Evolutionary conservation across 1,140 invertebrate species (phyloP).

Genomic region (Ips nitidus): DNA sequence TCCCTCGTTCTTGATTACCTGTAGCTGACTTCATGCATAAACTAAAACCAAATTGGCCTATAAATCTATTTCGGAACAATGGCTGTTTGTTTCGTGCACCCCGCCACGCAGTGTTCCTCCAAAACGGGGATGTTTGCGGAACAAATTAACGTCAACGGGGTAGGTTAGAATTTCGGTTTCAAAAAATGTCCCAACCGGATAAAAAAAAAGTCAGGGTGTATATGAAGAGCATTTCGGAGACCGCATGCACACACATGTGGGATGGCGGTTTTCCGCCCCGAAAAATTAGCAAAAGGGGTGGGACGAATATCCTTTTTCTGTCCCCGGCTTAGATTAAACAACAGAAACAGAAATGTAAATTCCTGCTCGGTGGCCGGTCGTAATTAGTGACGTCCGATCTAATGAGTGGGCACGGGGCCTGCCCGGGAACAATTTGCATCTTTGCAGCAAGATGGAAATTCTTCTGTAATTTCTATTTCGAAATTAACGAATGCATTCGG

Average conservation of each 20-base stretch:
- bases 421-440: constrained; percentile 38
- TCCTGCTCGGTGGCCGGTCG: constrained; percentile 35
- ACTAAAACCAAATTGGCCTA: constrained; percentile 35
- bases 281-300: constrained; percentile 20
- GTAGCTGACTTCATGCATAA: constrained; percentile 34
- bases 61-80: constrained; percentile 36
- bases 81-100: constrained; percentile 26
- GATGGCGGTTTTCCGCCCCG: constrained; percentile 13
- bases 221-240: too few relatives aligned
- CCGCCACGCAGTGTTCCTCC: constrained; percentile 7
- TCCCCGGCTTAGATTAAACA: constrained; percentile 36
- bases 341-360: constrained; percentile 39
- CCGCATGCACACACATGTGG: not conserved
- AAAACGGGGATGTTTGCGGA: constrained; percentile 17
- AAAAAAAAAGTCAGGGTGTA: too few relatives aligned
- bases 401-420: constrained; percentile 39
- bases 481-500: constrained; percentile 42
- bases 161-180: not conserved
- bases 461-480: constrained; percentile 43
- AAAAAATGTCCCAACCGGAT: too few relatives aligned
- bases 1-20: constrained; percentile 31
- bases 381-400: constrained; percentile 43
- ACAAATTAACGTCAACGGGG: constrained; percentile 7
- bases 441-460: constrained; percentile 38
- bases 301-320: constrained; percentile 33